Evolutionary conservation across 2,797 vertebrate genomes (phyloP).

Genomic region (Phoebastria nigripes): DNA sequence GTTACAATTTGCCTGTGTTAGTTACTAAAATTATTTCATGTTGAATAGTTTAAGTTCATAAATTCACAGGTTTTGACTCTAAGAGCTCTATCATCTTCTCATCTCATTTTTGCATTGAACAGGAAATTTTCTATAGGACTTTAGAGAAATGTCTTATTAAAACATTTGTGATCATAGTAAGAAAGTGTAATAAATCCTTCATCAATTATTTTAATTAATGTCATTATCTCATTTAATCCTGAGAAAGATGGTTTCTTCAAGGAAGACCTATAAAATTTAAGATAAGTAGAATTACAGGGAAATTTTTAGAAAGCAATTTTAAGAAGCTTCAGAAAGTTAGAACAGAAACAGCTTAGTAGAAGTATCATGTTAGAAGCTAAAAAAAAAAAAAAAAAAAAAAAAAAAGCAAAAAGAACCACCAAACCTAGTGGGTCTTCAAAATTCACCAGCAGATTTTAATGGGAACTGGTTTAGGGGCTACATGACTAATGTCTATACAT

Average conservation of each 20-base stretch:
- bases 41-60: background rate
- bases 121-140: background rate
- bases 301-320: background rate
- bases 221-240: background rate
- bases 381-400: background rate
- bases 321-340: background rate
- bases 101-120: background rate
- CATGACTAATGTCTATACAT: background rate
- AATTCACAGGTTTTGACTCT: background rate
- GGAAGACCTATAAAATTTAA: background rate
- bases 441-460: background rate
- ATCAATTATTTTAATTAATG: background rate
- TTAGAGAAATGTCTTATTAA: background rate
- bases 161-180: background rate
- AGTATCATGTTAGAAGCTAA: background rate
- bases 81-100: background rate
- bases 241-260: background rate
- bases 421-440: background rate
- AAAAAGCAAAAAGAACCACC: too few species aligned
- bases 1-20: background rate
- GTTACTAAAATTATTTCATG: background rate
- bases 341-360: background rate
- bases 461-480: background rate
- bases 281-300: background rate
- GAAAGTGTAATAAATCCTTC: background rate